Evolutionary conservation across 2,888 invertebrate genomes (phyloP).

Genomic region (Neoitamus cyanurus): DNA sequence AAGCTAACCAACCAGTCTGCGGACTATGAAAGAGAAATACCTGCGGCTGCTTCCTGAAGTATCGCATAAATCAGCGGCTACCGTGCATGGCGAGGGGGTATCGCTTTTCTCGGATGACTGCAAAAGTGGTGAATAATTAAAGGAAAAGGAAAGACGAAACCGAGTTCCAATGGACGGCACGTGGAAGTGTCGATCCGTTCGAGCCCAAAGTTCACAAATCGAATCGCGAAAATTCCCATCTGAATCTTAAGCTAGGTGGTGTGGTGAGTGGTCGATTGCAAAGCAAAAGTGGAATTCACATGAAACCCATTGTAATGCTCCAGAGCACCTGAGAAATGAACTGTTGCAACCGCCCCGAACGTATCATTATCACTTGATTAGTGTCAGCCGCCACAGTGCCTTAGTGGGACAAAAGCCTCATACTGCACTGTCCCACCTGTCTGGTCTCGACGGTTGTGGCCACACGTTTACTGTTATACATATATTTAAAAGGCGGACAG

Average conservation of each 20-base stretch:
- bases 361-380: slow-evolving; percentile 20
- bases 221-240: not conserved
- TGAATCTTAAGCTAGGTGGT: not conserved
- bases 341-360: not conserved
- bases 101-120: not conserved
- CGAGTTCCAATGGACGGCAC: not conserved
- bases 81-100: not conserved
- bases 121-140: not conserved
- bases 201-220: not conserved
- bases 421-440: not conserved
- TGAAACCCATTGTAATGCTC: slow-evolving; percentile 10
- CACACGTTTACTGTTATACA: slow-evolving; percentile 5
- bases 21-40: not conserved
- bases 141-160: not conserved
- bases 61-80: not conserved
- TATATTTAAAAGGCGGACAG: not conserved
- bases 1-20: not conserved
- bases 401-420: not conserved
- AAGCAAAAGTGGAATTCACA: not conserved
- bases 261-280: not conserved
- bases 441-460: not conserved
- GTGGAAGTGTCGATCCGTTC: no score
- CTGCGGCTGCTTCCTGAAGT: not conserved
- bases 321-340: slow-evolving; percentile 7
- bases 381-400: not conserved